Conservation (phyloP, 2,113 vertebrate species). For the Fukomys damarensis region DNA sequence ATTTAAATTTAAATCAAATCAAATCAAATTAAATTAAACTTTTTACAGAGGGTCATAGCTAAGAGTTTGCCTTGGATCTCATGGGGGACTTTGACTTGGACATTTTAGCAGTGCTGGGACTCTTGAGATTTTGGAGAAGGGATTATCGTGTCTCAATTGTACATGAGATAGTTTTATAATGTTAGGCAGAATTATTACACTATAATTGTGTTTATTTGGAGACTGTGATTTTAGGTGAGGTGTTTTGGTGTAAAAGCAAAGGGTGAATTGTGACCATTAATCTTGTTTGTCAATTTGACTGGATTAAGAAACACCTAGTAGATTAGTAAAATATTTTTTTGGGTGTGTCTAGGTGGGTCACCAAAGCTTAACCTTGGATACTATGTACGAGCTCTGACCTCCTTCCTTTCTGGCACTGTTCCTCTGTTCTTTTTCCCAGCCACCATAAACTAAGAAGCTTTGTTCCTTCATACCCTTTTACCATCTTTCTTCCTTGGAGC, state of each 20-base stretch:
- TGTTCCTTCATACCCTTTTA: background rate
- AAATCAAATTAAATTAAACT: background rate
- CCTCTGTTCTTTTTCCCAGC: background rate
- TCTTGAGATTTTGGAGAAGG: background rate
- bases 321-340: background rate
- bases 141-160: background rate
- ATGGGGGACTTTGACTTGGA: background rate
- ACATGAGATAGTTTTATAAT: background rate
- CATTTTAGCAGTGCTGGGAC: background rate
- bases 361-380: background rate
- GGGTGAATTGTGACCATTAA: background rate
- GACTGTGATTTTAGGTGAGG: background rate
- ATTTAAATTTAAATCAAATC: background rate
- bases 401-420: background rate
- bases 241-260: background rate
- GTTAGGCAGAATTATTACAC: background rate
- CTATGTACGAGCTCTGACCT: background rate
- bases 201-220: background rate
- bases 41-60: background rate
- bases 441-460: background rate
- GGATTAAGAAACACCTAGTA: background rate
- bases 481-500: background rate
- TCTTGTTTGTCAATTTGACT: background rate
- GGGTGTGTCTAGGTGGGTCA: background rate
- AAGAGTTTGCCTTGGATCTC: background rate